Conservation (phyloP, 30 jellyfish, hydroid and myxozoan genomes). For the Clytia hemisphaerica region DNA sequence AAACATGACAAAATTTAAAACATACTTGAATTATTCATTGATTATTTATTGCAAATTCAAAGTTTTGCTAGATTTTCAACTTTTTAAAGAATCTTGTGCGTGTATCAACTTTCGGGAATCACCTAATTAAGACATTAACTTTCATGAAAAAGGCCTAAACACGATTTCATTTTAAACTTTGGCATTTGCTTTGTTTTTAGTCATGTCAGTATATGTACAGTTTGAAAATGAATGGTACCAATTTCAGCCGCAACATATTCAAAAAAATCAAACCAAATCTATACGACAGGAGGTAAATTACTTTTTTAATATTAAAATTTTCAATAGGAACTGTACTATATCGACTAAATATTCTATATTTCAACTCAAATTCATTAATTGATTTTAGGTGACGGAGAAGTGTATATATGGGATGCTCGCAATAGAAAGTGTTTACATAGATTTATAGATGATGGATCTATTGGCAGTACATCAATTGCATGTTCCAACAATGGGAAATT, state of each 20-base stretch:
- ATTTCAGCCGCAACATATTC: constrained; percentile 63
- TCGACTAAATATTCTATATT: no score
- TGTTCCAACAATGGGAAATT: constrained; percentile 54
- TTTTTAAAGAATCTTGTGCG: no score
- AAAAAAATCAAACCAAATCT: constrained; percentile 40
- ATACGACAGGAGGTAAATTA: constrained; percentile 64
- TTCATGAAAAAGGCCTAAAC: no score
- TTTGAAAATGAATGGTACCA: constrained; percentile 66
- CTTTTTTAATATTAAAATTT: no score
- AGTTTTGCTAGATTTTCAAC: no score
- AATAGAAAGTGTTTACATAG: constrained; percentile 61
- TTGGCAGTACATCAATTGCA: constrained; percentile 41
- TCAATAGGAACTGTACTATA: neutral
- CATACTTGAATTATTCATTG: no score
- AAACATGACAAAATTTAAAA: no score
- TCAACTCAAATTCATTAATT: neutral
- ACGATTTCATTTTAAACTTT: no score
- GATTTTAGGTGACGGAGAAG: constrained; percentile 79
- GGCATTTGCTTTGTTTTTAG: constrained; percentile 8
- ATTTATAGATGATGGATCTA: constrained; percentile 77
- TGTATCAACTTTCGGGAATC: no score
- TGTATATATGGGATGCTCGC: constrained; percentile 70
- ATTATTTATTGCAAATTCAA: no score
- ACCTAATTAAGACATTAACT: no score
- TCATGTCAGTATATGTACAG: constrained; percentile 46